phyloP scores from a whole-genome alignment of 2,888 invertebrate species.

The Caenorhabditis sp. region DNA sequence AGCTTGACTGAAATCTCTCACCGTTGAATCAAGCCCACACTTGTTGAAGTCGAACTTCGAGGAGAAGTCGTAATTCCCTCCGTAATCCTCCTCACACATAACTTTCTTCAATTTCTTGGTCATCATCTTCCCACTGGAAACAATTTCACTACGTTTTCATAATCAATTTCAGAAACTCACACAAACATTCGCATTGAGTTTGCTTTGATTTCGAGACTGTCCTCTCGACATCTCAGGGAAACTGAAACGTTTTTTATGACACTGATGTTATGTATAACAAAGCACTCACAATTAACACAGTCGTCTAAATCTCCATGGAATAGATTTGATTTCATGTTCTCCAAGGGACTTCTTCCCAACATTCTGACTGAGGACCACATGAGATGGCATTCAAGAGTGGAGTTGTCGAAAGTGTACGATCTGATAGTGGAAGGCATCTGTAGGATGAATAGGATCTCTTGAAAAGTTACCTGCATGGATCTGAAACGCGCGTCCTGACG shows the following conservation, averaged over 20 bases:
- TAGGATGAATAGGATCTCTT: not conserved
- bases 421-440: no score
- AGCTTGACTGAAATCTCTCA: not conserved
- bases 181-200: slow-evolving; percentile 55
- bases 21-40: slow-evolving; percentile 65
- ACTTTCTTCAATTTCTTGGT: slow-evolving; percentile 63
- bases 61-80: slow-evolving; percentile 60
- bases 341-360: slow-evolving; percentile 66
- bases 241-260: slow-evolving; percentile 60
- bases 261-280: not conserved
- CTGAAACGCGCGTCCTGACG: slow-evolving; percentile 34
- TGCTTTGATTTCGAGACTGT: slow-evolving; percentile 53
- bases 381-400: slow-evolving; percentile 60
- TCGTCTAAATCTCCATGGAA: slow-evolving; percentile 72
- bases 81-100: slow-evolving; percentile 60
- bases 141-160: not conserved
- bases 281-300: slow-evolving; percentile 71
- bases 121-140: slow-evolving; percentile 67
- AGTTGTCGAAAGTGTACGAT: slow-evolving; percentile 70
- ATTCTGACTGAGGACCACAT: slow-evolving; percentile 56
- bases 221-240: slow-evolving; percentile 57
- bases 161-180: slow-evolving; percentile 18
- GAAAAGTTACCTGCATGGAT: slow-evolving; percentile 55
- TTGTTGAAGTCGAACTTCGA: slow-evolving; percentile 68
- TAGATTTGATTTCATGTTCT: slow-evolving; percentile 59